Evolutionary conservation across 2,113 vertebrate genomes (phyloP).

Genomic region (Laterallus jamaicensis): DNA sequence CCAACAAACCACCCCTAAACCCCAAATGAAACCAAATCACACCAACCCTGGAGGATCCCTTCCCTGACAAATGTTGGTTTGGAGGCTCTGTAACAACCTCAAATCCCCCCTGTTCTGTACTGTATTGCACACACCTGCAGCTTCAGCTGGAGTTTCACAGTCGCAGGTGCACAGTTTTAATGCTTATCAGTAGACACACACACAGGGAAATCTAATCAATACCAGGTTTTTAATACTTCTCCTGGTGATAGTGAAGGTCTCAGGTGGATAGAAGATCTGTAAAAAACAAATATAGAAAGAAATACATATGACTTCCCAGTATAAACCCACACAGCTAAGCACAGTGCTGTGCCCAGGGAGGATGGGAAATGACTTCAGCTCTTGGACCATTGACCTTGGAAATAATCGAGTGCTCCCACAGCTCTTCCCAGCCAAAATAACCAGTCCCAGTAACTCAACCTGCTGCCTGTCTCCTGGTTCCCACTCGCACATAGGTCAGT

Average conservation of each 20-base stretch:
- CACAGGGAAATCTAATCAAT: neutral
- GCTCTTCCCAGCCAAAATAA: neutral
- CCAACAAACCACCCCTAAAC: no score
- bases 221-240: neutral
- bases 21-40: no score
- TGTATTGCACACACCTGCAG: neutral
- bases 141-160: neutral
- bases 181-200: neutral
- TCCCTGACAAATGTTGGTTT: neutral
- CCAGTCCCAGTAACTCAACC: neutral
- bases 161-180: neutral
- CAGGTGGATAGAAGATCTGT: constrained; percentile 52
- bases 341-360: neutral
- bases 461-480: neutral
- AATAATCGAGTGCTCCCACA: neutral
- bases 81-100: neutral
- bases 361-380: neutral
- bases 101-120: neutral
- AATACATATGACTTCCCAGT: neutral
- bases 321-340: neutral
- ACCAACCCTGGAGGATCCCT: neutral
- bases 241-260: constrained; percentile 47
- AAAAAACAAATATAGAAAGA: neutral
- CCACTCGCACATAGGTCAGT: neutral
- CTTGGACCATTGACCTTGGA: neutral